These are phyloP conservation scores for Zele albiditarsus DNA, from an alignment of 2,888 invertebrate species.

Conservation along the genomic window DNA sequence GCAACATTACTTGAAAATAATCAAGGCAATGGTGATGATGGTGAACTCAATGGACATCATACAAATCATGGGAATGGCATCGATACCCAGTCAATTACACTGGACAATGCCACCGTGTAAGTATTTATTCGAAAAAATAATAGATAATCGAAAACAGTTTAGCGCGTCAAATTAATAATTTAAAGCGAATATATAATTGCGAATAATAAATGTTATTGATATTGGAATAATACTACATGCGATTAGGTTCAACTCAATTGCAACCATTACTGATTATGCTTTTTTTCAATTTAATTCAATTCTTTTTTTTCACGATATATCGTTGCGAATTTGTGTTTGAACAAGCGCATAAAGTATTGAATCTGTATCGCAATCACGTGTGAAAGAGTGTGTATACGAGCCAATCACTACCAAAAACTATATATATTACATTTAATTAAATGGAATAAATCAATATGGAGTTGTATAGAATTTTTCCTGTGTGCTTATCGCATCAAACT, in stretches of 20 bases:
- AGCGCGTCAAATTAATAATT: not conserved
- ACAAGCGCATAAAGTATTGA: not conserved
- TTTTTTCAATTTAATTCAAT: not conserved
- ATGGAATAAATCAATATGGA: not conserved
- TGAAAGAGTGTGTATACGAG: slow-evolving; percentile 8
- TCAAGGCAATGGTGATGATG: slow-evolving; percentile 63
- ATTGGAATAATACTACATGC: not conserved
- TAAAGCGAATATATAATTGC: not conserved
- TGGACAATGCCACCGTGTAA: slow-evolving; percentile 72
- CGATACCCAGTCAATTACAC: slow-evolving; percentile 68
- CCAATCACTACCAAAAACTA: slow-evolving; percentile 27
- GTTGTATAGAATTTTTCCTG: not conserved
- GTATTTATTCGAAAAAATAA: slow-evolving; percentile 57
- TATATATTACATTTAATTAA: not conserved
- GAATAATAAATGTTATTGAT: not conserved
- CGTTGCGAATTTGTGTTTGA: not conserved
- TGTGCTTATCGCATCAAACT: not conserved
- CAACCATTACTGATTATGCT: not conserved
- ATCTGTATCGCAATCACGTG: not conserved
- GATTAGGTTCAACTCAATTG: not conserved
- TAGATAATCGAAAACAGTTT: not conserved
- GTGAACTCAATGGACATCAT: slow-evolving; percentile 70
- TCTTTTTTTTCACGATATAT: not conserved
- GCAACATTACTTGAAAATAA: slow-evolving; percentile 67
- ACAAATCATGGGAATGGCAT: slow-evolving; percentile 69